Conservation (phyloP, 2,888 invertebrate species). For the Baronia brevicornis region DNA sequence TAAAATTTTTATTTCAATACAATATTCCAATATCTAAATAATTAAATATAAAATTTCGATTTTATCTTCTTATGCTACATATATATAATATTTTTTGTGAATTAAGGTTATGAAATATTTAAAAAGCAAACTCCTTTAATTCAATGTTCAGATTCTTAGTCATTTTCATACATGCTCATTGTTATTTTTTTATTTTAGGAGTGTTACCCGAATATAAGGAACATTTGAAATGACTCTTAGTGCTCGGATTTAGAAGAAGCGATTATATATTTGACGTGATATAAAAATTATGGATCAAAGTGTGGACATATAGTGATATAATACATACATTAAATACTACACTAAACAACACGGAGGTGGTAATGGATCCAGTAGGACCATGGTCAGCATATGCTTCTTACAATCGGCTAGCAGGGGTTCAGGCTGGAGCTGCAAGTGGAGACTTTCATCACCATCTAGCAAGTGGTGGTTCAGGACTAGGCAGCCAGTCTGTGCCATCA, state of each 20-base stretch:
- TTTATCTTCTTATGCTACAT: not conserved
- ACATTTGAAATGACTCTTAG: slow-evolving; percentile 44
- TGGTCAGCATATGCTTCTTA: slow-evolving; percentile 90
- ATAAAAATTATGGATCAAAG: slow-evolving; percentile 71
- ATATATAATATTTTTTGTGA: not conserved
- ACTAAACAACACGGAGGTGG: slow-evolving; percentile 67
- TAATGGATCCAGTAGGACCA: slow-evolving; percentile 93
- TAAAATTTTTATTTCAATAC: slow-evolving; percentile 48
- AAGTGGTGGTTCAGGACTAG: slow-evolving; percentile 71
- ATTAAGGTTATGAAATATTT: slow-evolving; percentile 8
- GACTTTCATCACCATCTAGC: slow-evolving; percentile 82
- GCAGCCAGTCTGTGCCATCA: slow-evolving; percentile 75
- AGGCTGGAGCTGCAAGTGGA: slow-evolving; percentile 80
- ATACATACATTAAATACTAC: slow-evolving; percentile 58
- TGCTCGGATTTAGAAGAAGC: slow-evolving; percentile 53
- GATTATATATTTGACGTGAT: slow-evolving; percentile 48
- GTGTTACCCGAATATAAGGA: slow-evolving; percentile 43
- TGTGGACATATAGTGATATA: slow-evolving; percentile 70
- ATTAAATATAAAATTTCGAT: too few species aligned
- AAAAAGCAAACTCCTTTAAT: not conserved
- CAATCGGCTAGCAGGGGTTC: slow-evolving; percentile 85
- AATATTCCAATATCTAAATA: too few species aligned
- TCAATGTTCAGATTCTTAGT: slow-evolving; percentile 6
- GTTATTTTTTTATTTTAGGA: slow-evolving; percentile 60
- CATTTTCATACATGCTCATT: slow-evolving; percentile 21